phyloP scores from a whole-genome alignment of 2,113 vertebrate genomes.

The Pelobates fuscus region DNA sequence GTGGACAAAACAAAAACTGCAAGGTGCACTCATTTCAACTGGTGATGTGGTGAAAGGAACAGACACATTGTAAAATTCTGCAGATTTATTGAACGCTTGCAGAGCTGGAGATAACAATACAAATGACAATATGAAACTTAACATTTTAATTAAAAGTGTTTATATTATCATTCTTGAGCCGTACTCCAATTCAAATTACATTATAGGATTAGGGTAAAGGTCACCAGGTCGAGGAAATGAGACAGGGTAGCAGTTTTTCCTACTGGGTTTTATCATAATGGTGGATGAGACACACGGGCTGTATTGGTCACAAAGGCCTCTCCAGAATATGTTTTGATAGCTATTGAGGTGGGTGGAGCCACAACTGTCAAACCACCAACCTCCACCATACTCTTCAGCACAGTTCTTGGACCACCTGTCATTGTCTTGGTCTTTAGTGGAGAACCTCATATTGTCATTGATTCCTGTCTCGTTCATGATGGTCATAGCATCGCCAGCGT shows the following conservation, averaged over 20 bases:
- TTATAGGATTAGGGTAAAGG: conserved; percentile 2
- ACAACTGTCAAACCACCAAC: conserved; percentile 46
- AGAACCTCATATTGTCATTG: conserved; percentile 41
- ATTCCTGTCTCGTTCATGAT: background rate
- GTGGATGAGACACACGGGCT: conserved; percentile 20
- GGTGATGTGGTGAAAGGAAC: too few relatives aligned
- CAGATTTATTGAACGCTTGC: too few relatives aligned
- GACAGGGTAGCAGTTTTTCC: conserved; percentile 34
- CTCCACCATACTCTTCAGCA: background rate
- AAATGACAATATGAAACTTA: too few relatives aligned
- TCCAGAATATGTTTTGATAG: conserved; percentile 49
- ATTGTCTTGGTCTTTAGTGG: conserved; percentile 37
- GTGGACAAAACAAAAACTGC: too few relatives aligned
- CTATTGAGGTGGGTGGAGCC: conserved; percentile 39
- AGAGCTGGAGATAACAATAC: too few relatives aligned
- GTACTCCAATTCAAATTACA: too few relatives aligned
- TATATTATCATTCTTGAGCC: too few relatives aligned
- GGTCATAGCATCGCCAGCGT: conserved; percentile 23
- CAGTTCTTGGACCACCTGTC: conserved; percentile 5
- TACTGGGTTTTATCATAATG: conserved; percentile 43
- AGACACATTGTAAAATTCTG: too few relatives aligned
- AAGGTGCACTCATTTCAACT: too few relatives aligned
- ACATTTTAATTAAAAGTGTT: too few relatives aligned
- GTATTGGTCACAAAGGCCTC: conserved; percentile 4
- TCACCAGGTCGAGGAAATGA: background rate